Evolutionary conservation across 2,797 vertebrate species (phyloP).

Genomic region (Clarias pachynema): DNA sequence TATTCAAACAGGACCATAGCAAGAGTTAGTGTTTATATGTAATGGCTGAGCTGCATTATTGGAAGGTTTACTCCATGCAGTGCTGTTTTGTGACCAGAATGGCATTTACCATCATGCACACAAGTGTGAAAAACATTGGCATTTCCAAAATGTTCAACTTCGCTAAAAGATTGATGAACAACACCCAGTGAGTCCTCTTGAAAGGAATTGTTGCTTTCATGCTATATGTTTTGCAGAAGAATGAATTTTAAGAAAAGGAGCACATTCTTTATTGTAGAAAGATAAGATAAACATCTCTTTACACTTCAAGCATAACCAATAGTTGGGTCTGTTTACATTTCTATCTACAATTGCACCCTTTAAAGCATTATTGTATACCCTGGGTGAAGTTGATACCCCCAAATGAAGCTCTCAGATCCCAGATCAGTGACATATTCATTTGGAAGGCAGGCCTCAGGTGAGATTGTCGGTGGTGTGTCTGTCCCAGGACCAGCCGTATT

Average conservation of each 20-base stretch:
- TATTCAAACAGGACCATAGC: background rate
- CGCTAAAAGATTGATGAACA: background rate
- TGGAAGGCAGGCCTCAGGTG: constrained; percentile 35
- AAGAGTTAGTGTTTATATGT: background rate
- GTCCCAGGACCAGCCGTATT: constrained; percentile 31
- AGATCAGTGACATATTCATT: constrained; percentile 38
- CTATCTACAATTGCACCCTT: constrained; percentile 15
- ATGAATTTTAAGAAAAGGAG: background rate
- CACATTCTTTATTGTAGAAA: background rate
- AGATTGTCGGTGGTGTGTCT: constrained; percentile 41
- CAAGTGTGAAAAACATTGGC: background rate
- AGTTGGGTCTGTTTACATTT: constrained; percentile 22
- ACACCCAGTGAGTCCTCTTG: background rate
- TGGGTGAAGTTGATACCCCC: background rate
- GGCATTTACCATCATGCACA: background rate
- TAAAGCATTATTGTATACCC: background rate
- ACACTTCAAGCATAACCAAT: constrained; percentile 17
- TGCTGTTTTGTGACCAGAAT: background rate
- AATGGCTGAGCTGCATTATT: constrained; percentile 3
- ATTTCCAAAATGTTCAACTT: background rate
- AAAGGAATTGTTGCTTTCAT: background rate
- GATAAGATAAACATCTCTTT: constrained; percentile 25
- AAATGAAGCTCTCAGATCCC: constrained; percentile 30
- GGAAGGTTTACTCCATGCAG: background rate
- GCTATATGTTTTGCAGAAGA: background rate